Conservation (phyloP, 2,113 vertebrate species). For the Euleptes europaea region DNA sequence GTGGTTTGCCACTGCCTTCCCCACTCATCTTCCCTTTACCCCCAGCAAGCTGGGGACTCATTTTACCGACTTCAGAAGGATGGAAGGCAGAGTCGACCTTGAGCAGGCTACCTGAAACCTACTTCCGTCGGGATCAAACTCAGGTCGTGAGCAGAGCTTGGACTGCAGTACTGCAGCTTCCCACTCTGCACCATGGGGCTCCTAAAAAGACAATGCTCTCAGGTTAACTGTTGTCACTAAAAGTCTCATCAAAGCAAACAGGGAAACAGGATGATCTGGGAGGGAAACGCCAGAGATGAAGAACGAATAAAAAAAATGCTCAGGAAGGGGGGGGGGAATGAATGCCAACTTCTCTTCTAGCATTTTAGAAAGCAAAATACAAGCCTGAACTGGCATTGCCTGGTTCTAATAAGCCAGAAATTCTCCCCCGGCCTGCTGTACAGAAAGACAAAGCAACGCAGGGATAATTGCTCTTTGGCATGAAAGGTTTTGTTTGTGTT, state of each 20-base stretch:
- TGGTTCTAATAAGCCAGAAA: background rate
- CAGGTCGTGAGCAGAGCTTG: no score
- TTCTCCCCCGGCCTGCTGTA: conserved; percentile 48
- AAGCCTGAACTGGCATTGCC: conserved; percentile 56
- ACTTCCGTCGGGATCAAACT: no score
- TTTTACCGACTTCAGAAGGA: no score
- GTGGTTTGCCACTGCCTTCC: no score
- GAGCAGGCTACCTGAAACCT: no score
- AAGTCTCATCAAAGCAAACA: background rate
- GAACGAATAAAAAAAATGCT: conserved; percentile 36
- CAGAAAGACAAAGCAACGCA: conserved; percentile 62
- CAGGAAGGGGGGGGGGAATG: conserved; percentile 2
- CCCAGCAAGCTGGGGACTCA: no score
- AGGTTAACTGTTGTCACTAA: background rate
- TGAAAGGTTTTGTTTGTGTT: conserved; percentile 61
- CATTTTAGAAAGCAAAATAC: conserved; percentile 48
- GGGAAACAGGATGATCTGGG: background rate
- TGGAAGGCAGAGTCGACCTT: no score
- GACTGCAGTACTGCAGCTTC: no score
- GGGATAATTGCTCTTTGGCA: conserved; percentile 56
- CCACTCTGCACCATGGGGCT: no score
- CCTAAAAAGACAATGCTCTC: background rate
- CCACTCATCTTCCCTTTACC: no score
- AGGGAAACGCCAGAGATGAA: background rate
- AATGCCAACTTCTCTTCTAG: background rate